Conservation (phyloP, 2,797 vertebrate species). For the Euthynnus affinis region DNA sequence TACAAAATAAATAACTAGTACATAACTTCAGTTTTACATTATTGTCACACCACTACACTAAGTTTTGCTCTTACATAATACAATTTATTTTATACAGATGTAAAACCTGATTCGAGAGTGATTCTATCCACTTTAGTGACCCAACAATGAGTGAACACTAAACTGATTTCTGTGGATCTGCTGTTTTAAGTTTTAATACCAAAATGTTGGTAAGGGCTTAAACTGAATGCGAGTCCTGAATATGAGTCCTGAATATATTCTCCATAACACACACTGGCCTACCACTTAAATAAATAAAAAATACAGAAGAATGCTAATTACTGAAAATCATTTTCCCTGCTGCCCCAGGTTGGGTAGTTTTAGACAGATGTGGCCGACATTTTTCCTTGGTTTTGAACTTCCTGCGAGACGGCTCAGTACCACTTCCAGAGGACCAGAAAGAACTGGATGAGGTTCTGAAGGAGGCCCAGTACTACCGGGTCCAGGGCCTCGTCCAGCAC, state of each 20-base stretch:
- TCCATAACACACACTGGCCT: too few relatives aligned
- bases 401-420: conserved; percentile 91
- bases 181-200: background rate
- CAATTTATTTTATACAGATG: background rate
- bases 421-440: conserved; percentile 89
- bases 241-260: background rate
- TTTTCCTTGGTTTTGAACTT: conserved; percentile 92
- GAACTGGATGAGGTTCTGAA: conserved; percentile 91
- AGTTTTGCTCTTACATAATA: background rate
- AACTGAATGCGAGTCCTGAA: background rate
- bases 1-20: background rate
- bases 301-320: background rate
- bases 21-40: background rate
- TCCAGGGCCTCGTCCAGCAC: conserved; percentile 91
- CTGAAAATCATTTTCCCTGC: background rate
- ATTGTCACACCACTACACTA: background rate
- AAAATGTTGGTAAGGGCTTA: too few relatives aligned
- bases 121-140: background rate
- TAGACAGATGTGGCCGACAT: conserved; percentile 90
- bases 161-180: background rate
- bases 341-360: conserved; percentile 89
- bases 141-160: background rate
- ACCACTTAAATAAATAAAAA: background rate
- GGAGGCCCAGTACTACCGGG: conserved; percentile 91
- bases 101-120: background rate